These are phyloP conservation scores for Poeciliopsis presidionis DNA, from an alignment of 2,797 vertebrate genomes.

Conservation along the genomic window DNA sequence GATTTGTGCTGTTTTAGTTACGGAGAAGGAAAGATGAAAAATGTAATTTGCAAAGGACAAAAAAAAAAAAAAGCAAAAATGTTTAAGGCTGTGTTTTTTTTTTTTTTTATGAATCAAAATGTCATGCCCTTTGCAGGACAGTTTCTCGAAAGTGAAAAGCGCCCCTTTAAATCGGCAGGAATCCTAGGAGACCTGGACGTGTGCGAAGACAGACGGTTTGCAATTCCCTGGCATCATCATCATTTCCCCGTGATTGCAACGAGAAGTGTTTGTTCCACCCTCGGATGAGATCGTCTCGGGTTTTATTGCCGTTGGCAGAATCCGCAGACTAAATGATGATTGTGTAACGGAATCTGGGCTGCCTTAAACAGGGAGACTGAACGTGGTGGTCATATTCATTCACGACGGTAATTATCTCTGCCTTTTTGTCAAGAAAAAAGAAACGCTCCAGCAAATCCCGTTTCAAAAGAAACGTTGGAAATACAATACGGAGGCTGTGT, in stretches of 20 bases:
- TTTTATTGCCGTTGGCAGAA: conserved; percentile 73
- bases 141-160: not conserved
- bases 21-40: conserved; percentile 1
- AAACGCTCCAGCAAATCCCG: conserved; percentile 20
- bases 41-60: not conserved
- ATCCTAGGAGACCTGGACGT: conserved; percentile 18
- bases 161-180: not conserved
- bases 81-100: not conserved
- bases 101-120: not conserved
- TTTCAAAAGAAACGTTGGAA: conserved; percentile 70
- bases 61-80: not conserved
- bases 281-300: conserved; percentile 62
- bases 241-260: conserved; percentile 42
- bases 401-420: conserved; percentile 68
- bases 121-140: not conserved
- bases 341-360: conserved; percentile 70
- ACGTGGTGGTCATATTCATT: conserved; percentile 70
- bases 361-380: conserved; percentile 65
- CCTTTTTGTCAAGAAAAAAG: conserved; percentile 26
- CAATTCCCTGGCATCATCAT: conserved; percentile 37
- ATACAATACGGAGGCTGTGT: conserved; percentile 37
- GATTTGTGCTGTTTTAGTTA: conserved; percentile 17
- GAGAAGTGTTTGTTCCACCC: conserved; percentile 53
- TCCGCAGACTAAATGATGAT: conserved; percentile 72
- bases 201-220: conserved; percentile 18